phyloP scores from a whole-genome alignment of 2,888 invertebrate species.

The Phasia obesa region DNA sequence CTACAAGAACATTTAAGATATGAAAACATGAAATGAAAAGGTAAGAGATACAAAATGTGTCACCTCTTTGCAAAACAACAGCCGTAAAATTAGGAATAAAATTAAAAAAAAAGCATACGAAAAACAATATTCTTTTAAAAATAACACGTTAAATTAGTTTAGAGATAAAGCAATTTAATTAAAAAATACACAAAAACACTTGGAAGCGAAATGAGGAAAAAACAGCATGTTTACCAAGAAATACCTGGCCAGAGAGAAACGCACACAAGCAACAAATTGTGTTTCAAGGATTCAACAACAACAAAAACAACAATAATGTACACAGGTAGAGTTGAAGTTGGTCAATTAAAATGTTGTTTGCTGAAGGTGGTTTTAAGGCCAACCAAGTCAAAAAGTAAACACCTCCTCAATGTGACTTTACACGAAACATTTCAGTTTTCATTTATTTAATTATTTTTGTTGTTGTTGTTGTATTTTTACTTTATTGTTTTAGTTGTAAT shows the following conservation, averaged over 20 bases:
- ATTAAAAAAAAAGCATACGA: conserved; percentile 15
- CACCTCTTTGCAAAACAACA: conserved; percentile 48
- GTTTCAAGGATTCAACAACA: conserved; percentile 28
- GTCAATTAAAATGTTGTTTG: conserved; percentile 34
- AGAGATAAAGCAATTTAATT: conserved; percentile 50
- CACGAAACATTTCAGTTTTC: conserved; percentile 30
- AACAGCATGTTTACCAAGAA: conserved; percentile 65
- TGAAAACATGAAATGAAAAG: background rate
- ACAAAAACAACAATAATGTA: background rate
- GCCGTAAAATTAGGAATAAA: conserved; percentile 43
- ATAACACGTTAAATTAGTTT: conserved; percentile 42
- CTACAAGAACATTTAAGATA: conserved; percentile 1
- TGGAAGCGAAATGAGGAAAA: conserved; percentile 23
- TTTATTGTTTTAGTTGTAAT: conserved; percentile 10
- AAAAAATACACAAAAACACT: conserved; percentile 11
- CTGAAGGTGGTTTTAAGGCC: conserved; percentile 46
- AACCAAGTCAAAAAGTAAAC: conserved; percentile 65
- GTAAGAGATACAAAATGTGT: conserved; percentile 45
- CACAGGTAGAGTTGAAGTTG: conserved; percentile 15
- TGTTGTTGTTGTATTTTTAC: background rate
- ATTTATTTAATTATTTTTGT: background rate
- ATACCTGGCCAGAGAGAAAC: conserved; percentile 25
- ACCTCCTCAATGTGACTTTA: conserved; percentile 60
- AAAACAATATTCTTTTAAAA: background rate
- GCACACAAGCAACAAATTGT: conserved; percentile 12